Evolutionary conservation across 2,797 vertebrate genomes (phyloP).

Genomic region (Psittacula echo): DNA sequence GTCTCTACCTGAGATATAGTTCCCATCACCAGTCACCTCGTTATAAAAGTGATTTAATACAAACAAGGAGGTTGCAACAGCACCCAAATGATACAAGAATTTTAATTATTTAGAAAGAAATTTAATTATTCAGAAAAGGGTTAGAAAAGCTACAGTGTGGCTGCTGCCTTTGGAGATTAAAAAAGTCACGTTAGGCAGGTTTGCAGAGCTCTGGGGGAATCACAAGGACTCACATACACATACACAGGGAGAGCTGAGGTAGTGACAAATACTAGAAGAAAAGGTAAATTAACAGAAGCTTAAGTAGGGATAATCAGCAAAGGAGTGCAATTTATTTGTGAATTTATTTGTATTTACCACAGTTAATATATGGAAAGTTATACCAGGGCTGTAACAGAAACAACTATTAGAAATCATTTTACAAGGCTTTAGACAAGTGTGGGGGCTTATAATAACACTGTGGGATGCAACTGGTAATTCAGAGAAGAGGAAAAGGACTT

Average conservation of each 20-base stretch:
- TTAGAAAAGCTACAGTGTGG: constrained; percentile 27
- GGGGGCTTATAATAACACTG: constrained; percentile 16
- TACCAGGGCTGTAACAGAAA: constrained; percentile 15
- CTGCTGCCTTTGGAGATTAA: constrained; percentile 48
- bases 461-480: neutral
- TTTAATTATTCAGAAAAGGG: constrained; percentile 58
- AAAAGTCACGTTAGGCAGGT: neutral
- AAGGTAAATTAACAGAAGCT: constrained; percentile 63
- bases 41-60: neutral
- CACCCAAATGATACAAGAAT: neutral
- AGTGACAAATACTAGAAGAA: constrained; percentile 56
- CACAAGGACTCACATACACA: neutral
- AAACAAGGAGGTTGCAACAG: neutral
- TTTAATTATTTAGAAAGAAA: constrained; percentile 56
- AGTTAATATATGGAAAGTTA: constrained; percentile 57
- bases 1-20: neutral
- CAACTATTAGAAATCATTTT: constrained; percentile 19
- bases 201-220: constrained; percentile 33
- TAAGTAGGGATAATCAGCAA: constrained; percentile 58
- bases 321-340: constrained; percentile 50
- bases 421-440: constrained; percentile 10
- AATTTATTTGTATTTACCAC: constrained; percentile 51
- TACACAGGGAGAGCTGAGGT: neutral
- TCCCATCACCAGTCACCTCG: neutral
- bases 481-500: neutral